Evolutionary conservation across 2,113 vertebrate species (phyloP).

Genomic region (Ploceus nigricollis): DNA sequence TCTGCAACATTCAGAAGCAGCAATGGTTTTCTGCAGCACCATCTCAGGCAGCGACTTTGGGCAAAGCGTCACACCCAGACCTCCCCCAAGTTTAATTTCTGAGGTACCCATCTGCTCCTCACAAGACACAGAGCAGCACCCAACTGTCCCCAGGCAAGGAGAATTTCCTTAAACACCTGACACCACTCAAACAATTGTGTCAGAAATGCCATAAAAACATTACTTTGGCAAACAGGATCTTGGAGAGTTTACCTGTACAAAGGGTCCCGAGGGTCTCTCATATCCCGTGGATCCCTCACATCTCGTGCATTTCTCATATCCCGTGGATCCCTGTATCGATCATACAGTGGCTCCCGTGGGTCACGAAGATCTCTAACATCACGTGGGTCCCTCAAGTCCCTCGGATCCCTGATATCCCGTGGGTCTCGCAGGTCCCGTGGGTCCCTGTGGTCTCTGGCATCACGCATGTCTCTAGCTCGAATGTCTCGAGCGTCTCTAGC

Average conservation of each 20-base stretch:
- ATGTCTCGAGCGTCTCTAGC: constrained; percentile 74
- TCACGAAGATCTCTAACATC: constrained; percentile 74
- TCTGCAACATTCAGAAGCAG: constrained; percentile 50
- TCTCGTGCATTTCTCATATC: constrained; percentile 69
- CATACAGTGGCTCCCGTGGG: constrained; percentile 60
- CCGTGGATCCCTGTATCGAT: constrained; percentile 64
- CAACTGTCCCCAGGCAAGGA: not conserved
- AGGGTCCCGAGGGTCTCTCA: constrained; percentile 71
- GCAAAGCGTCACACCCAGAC: not conserved
- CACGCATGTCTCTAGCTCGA: constrained; percentile 80
- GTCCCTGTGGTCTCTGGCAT: constrained; percentile 76
- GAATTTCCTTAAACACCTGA: not conserved
- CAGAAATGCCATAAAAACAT: not conserved
- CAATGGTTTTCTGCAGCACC: not conserved
- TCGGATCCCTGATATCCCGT: constrained; percentile 69
- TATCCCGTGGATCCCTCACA: constrained; percentile 65
- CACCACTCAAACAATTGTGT: rapidly evolving
- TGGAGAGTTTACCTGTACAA: constrained; percentile 56
- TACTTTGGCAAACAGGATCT: rapidly evolving
- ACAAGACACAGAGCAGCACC: not conserved
- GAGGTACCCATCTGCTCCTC: not conserved
- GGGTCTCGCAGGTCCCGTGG: constrained; percentile 77
- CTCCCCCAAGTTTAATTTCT: not conserved
- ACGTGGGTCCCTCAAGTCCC: constrained; percentile 73
- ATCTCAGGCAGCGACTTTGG: not conserved